Percentiles rank a stretch among this genome's conserved stretches.
These are phyloP conservation scores for Heterotis niloticus DNA, from an alignment of 2,113 vertebrate genomes.

Conservation along the genomic window DNA sequence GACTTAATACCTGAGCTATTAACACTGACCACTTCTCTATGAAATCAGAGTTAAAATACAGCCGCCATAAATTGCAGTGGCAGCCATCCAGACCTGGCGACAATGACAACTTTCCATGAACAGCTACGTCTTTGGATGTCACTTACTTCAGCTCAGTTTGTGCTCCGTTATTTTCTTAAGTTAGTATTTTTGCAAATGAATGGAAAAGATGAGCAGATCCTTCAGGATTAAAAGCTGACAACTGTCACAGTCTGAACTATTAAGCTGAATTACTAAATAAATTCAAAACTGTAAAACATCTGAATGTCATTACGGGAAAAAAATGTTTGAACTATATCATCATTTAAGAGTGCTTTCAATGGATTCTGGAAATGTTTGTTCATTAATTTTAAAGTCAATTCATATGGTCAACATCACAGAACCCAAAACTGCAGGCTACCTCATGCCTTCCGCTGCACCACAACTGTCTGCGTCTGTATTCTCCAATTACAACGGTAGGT, in stretches of 20 bases:
- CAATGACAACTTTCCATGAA: neutral
- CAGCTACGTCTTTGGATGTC: neutral
- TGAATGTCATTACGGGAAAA: conserved; percentile 10
- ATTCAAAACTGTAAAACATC: neutral
- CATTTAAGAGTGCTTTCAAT: too few species aligned
- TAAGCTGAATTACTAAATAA: neutral
- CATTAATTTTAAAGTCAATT: too few species aligned
- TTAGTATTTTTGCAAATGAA: conserved; percentile 2
- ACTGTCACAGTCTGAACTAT: neutral
- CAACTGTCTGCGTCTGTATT: neutral
- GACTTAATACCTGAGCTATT: neutral
- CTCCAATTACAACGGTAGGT: conserved; percentile 8
- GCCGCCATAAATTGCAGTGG: neutral
- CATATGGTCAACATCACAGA: too few species aligned
- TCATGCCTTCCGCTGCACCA: neutral
- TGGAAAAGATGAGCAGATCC: neutral
- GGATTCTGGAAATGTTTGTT: too few species aligned
- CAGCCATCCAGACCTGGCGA: neutral
- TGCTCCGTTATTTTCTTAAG: neutral
- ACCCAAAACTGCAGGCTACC: neutral
- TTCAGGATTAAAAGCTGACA: conserved; percentile 9
- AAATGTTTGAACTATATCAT: neutral
- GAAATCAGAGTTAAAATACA: neutral
- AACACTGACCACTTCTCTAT: neutral
- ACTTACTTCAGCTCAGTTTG: too few species aligned